phyloP scores from a whole-genome alignment of 2,113 vertebrate species.

The Cyanocitta stelleri region DNA sequence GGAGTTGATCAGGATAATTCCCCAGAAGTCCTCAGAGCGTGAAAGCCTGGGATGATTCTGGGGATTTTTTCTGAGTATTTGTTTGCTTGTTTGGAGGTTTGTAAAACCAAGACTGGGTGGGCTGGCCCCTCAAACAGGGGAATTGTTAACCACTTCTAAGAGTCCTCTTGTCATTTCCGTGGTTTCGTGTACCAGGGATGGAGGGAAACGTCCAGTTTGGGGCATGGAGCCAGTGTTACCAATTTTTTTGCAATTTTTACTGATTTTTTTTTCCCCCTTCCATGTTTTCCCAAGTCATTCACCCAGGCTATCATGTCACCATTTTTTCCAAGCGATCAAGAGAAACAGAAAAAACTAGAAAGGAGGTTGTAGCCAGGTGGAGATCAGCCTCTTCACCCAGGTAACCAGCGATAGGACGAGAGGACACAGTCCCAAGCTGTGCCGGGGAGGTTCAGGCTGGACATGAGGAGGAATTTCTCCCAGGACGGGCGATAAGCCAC shows the following conservation, averaged over 20 bases:
- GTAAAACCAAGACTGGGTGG: neutral
- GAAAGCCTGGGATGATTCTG: neutral
- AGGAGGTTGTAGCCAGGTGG: neutral
- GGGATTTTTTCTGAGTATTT: neutral
- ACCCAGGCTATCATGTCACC: fast-evolving
- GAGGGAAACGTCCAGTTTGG: neutral
- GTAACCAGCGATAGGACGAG: neutral
- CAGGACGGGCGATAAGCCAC: fast-evolving
- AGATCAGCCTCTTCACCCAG: neutral
- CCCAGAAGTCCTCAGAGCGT: neutral
- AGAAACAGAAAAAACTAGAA: neutral
- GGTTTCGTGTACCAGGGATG: fast-evolving
- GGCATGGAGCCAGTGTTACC: fast-evolving
- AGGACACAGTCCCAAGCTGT: neutral
- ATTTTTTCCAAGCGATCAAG: neutral
- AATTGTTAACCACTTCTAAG: neutral
- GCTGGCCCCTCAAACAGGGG: neutral
- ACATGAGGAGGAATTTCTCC: fast-evolving
- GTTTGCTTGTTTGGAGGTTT: neutral
- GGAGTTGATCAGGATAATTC: fast-evolving
- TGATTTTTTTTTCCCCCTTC: no score
- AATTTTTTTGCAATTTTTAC: neutral
- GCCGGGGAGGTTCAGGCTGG: no score
- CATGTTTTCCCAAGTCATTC: neutral
- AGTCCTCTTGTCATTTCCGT: fast-evolving